Evolutionary conservation across 1,140 invertebrate genomes (phyloP), one percentile per base, ranked within the genome.

Genomic region (Drosophila ficusphila): DNA sequence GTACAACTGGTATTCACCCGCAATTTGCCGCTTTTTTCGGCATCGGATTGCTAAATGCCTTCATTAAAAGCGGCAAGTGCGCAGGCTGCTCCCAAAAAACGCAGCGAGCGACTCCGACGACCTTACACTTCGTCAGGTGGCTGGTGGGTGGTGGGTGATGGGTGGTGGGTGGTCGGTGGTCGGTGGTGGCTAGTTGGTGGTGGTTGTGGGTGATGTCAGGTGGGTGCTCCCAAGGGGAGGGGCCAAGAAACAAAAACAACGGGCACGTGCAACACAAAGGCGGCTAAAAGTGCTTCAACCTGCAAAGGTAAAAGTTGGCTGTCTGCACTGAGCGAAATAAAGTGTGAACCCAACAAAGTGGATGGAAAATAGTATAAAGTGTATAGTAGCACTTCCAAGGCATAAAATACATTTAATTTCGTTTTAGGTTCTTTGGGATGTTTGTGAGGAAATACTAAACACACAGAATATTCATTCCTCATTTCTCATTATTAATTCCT

Each of bases 21-120:
- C 39, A 41, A 41, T 41, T 41, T 21, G 18, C 39, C 39, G 21
- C 18, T 46, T 56, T 18, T 29, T 8, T 48, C 19, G 2, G 68
- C 53, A 38, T 60, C 36, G 21, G 6, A 72, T 72, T 56, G 70
- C 70, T 67, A 74, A 74, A 74, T 74, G 71, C 71, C 71, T 65
- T 74, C 71, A 74, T 74, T 74, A 74, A 74, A 74, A 39, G 18
- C 21, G 31, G n/a, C 38, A 64, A 73, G 69, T 73, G 71, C 49
- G 47, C 69, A 62, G 57, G 11, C 23, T 14, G 48, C 39, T 67
- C 11, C 48, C 34, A 48, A 48, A 58, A 58, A 70, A 52, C n/a
- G 54, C 27, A 61, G 11, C 44, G 33, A 48, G 38, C 64, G 44
- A 70, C 21, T 70, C 42, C 25, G 4, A 8, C 41, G 27, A 61